Conservation (phyloP, 2,888 invertebrate species). For the Caenorhabditis sp. region DNA sequence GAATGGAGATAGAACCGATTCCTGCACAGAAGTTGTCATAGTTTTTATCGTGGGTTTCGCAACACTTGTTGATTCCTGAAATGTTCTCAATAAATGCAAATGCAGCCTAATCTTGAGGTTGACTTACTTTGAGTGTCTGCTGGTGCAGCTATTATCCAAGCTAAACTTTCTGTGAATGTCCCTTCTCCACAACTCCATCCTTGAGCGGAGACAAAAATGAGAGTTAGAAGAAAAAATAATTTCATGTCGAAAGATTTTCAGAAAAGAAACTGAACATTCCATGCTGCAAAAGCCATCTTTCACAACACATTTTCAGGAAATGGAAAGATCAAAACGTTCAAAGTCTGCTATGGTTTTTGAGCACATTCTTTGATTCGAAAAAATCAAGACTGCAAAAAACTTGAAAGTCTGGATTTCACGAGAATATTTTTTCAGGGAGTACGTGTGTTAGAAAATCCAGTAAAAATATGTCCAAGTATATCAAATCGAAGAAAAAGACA, state of each 20-base stretch:
- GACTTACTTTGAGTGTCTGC: conserved; percentile 14
- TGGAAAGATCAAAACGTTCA: neutral
- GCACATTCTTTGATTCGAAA: too few relatives aligned
- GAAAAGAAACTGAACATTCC: neutral
- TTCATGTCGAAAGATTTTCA: neutral
- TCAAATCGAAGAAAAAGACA: too few relatives aligned
- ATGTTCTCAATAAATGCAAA: too few relatives aligned
- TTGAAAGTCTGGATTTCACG: too few relatives aligned
- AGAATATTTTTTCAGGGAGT: too few relatives aligned
- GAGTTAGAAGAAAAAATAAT: neutral
- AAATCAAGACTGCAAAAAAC: neutral
- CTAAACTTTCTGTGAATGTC: neutral
- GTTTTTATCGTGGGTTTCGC: conserved; percentile 21
- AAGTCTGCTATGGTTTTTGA: neutral
- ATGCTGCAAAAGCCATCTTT: neutral
- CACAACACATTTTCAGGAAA: neutral
- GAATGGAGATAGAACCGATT: neutral
- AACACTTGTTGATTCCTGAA: conserved; percentile 35
- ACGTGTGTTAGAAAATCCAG: too few relatives aligned
- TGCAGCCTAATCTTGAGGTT: too few relatives aligned
- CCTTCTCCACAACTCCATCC: conserved; percentile 36
- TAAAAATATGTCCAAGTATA: too few relatives aligned
- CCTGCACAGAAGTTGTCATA: conserved; percentile 30
- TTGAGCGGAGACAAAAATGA: neutral
- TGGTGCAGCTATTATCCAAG: conserved; percentile 5